Base-by-base conservation (phyloP, 2,113 vertebrate species). In the Agelaius tricolor region DNA sequence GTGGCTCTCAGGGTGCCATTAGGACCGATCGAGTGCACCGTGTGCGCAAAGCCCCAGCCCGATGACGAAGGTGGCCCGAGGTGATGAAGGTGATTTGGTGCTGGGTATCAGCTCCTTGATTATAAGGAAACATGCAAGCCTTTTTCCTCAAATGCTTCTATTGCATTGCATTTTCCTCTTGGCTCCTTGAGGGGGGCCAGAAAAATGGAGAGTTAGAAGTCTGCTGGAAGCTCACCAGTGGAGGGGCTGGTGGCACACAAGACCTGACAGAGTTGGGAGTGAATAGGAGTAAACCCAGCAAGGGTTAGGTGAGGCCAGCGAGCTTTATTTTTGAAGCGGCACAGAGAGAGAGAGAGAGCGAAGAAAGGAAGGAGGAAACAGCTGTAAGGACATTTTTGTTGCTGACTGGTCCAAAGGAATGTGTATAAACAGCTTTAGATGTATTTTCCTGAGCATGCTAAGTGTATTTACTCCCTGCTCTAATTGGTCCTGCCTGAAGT, bases 351-450 rank as follows among this genome's bases (percentile, higher is more conserved):
- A 39, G 75, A 54, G 49, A 49, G 23, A 35, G 46, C n/a, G 85
- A 94, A 93, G 72, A 88, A 92, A 68, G 67, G 63, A 94, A 91
- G 78, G 46, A 86, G 52, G n/a, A 68, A 92, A 92, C 69, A 94
- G 92, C 96, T 96, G 82, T 92, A 88, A 93, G 65, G 90, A 75
- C 83, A 71, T 81, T 95, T 94, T 96, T 94, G 95, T 86, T 96
- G 91, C 94, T 94, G 90, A 72, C 91, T 95, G 72, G 72, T 93
- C 80, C 79, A 95, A 93, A 95, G 72, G 95, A 96, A 96, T 93
- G 86, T 91, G 91, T 94, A 85, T 96, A 93, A 92, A 94, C 95
- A 95, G 88, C 78, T 96, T 95, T 96, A 95, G 84, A 94, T 95
- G 78, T 96, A 94, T 96, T 96, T 95, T 96, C 85, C 88, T 94